Evolutionary conservation across 2,888 invertebrate species (phyloP), one percentile per base, ranked within the genome.

Genomic region (Congeria kusceri): DNA sequence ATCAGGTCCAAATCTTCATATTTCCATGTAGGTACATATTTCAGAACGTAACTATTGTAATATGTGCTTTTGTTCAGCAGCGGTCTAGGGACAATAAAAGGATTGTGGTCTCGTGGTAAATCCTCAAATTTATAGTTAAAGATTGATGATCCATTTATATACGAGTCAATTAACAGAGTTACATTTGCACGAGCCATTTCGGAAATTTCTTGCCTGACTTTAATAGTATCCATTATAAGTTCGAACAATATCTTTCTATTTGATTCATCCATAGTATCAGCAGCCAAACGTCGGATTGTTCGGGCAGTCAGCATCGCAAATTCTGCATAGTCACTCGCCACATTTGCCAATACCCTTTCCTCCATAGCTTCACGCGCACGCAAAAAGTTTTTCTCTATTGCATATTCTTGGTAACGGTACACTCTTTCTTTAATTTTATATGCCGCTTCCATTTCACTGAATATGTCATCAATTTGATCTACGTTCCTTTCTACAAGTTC

Each of bases 281-380:
- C 67, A 0, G 46, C 72, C 1, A 85, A 47, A 27, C 83, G 77
- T 13, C 61, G 44, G 4, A 85, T 49, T 59, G 81, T 68, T 11
- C 79, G 70, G 59, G 82, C 80, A 3, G 81, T 75, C 1, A 79
- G 53, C 68, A 80, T 86, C 13, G 85, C 78, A 80, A 85, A 89
- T 56, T 88, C 89, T 29, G 87, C 85, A 59, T 85, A 89, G 0
- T 86, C 88, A 18, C 85, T 77, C 20, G 84, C 84, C 3, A 89
- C 53, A 57, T 84, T 84, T 5, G 75, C 67, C 25, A 90, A 74
- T 11, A 87, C 88, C 59, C 88, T 73, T 66, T 89, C 91, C 49
- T 91, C 90, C 91, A 90, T 90, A 0, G 90, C 90, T 32, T 89
- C 87, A 2, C 89, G 73, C 2, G 75, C 87, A 27, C 88, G 66